Evolutionary conservation across 2,113 vertebrate genomes (phyloP).

Genomic region (Scomber scombrus): DNA sequence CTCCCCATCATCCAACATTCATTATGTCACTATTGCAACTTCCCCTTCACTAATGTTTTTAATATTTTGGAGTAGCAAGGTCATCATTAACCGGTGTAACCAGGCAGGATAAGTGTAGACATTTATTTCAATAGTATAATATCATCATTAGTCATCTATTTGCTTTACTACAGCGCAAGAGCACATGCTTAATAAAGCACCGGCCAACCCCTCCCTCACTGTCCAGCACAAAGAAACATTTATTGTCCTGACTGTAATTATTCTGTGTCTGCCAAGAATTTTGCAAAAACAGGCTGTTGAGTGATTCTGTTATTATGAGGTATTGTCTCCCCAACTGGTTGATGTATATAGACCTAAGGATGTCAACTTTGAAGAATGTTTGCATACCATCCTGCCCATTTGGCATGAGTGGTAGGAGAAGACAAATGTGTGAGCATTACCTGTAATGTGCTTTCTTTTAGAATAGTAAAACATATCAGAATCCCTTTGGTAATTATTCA

Average conservation of each 20-base stretch:
- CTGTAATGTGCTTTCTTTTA: conserved; percentile 17
- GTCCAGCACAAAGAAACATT: conserved; percentile 26
- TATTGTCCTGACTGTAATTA: conserved; percentile 45
- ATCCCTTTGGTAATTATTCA: conserved; percentile 52
- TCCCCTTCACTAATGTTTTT: conserved; percentile 11
- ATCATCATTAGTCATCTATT: neutral
- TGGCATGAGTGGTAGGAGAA: neutral
- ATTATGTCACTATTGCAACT: conserved; percentile 16
- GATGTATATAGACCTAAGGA: conserved; percentile 13
- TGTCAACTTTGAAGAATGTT: conserved; percentile 44
- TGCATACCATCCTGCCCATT: neutral
- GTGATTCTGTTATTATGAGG: conserved; percentile 25
- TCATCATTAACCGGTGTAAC: neutral
- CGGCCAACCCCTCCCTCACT: conserved; percentile 21
- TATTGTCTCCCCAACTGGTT: conserved; percentile 1
- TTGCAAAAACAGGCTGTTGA: conserved; percentile 23
- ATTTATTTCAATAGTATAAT: neutral
- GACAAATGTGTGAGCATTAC: conserved; percentile 20
- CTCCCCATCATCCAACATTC: conserved; percentile 4
- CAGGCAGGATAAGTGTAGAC: neutral
- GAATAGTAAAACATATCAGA: conserved; percentile 34
- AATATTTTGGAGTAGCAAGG: conserved; percentile 21
- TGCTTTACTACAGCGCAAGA: conserved; percentile 3
- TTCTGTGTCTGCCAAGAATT: conserved; percentile 52
- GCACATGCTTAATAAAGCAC: neutral